Evolutionary conservation across 2,113 vertebrate species (phyloP), one percentile per base, ranked within the genome.

Genomic region (Solenodon paradoxus): DNA sequence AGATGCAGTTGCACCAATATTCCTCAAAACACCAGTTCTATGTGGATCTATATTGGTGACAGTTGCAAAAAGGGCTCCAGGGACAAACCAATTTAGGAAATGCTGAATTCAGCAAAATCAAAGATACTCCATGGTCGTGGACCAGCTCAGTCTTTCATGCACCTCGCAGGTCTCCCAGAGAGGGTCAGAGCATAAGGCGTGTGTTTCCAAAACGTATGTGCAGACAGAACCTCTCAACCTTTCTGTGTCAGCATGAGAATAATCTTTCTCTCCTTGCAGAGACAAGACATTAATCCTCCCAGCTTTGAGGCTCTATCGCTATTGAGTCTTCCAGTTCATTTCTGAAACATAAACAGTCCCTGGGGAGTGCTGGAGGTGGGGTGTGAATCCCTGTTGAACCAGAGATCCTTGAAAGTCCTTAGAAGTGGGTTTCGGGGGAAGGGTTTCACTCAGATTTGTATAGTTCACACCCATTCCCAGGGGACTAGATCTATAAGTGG

Each of bases 291-390:
- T 42, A 20, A n/a, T 47, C 49, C 57, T 69, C 49, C 12, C 28
- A 19, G 68, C 28, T 83, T n/a, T 42, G 35, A 79, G 69, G 9
- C 0, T 75, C 55, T 20, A 30, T 61, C 51, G 4, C 24, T 61
- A 2, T 64, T 87, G 40, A 63, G n/a, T n/a, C 26, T 69, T 68
- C 47, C 28, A 24, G 6, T 24, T 81, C 55, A 68, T 83, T 75
- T 93, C 95, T 91, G 69, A 80, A 35, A 35, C 66, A 74, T 7
- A 35, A 97, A 82, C 16, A 49, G 30, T n/a, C 47, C 35, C 75
- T 49, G 17, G 42, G 17, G 35, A 79, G 35, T 28, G 47, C 40
- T 49, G 9, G 59, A 42, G 3, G 16, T 51, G 11, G 32, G 8
- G 4, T 28, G 10, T 49, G 19, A 47, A 68, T 12, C 20, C 28